Conservation (phyloP, 2,113 vertebrate species). For the Campylomormyrus numenius region DNA sequence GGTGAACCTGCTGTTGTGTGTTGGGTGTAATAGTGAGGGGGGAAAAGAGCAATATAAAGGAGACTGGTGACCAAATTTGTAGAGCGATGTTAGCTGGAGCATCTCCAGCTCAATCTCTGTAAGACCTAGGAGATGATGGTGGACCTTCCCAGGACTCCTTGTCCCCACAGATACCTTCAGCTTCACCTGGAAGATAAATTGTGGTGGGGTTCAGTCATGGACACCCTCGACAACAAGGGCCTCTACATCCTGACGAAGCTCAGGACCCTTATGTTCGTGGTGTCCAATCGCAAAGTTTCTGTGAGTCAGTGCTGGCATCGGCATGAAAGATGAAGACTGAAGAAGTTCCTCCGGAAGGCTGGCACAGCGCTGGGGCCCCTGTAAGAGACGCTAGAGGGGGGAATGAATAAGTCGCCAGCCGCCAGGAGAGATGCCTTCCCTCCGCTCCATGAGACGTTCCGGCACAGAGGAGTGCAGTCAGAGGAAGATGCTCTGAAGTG, state of each 20-base stretch:
- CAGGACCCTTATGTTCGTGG: neutral
- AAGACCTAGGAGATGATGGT: neutral
- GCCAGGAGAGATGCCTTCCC: neutral
- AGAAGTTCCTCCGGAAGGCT: neutral
- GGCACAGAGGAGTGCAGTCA: neutral
- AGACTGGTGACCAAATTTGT: neutral
- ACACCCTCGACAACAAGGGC: neutral
- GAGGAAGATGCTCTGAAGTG: neutral
- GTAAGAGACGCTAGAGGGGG: neutral
- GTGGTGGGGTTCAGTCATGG: neutral
- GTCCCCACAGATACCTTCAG: neutral
- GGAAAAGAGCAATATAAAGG: neutral
- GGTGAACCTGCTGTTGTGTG: neutral
- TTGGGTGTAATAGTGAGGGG: neutral
- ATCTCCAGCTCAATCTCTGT: neutral
- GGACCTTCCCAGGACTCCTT: neutral
- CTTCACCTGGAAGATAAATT: neutral
- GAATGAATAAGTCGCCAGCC: neutral
- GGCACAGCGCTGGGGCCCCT: neutral
- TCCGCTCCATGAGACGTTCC: neutral
- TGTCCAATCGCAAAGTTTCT: neutral
- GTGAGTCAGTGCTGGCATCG: neutral
- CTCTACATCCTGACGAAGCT: neutral
- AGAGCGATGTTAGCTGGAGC: neutral
- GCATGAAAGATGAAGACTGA: neutral